Evolutionary conservation across 2,797 vertebrate species (phyloP).

Genomic region (Pseudochirops cupreus): DNA sequence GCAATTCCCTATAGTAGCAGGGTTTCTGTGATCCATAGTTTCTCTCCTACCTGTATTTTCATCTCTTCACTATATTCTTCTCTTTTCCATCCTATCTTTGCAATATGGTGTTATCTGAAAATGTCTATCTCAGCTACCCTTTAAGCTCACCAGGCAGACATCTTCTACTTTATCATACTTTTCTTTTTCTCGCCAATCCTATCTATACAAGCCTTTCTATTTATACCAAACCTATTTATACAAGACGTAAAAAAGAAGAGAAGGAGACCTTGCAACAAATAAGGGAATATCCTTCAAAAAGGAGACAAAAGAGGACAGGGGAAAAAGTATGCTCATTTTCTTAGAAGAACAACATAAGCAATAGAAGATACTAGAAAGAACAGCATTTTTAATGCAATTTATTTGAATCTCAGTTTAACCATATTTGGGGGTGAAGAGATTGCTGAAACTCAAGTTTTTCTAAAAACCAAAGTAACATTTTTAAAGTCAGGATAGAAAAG

Average conservation of each 20-base stretch:
- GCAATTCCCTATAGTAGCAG: neutral
- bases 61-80: neutral
- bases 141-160: neutral
- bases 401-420: neutral
- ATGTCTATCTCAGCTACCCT: neutral
- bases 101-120: slow-evolving; percentile 23
- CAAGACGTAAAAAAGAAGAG: neutral
- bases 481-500: neutral
- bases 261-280: neutral
- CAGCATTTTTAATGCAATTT: neutral
- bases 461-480: neutral
- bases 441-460: neutral
- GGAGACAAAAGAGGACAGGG: neutral
- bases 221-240: neutral
- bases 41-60: slow-evolving; percentile 10
- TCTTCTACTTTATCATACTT: neutral
- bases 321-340: neutral
- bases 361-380: neutral
- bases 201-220: neutral
- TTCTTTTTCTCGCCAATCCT: neutral
- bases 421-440: neutral
- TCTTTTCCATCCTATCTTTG: neutral
- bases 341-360: neutral
- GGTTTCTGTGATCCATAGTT: neutral
- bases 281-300: neutral